Percentiles rank a stretch among this genome's conserved stretches.
Evolutionary conservation across 37 sponge, comb jelly and placozoan genomes (phyloP).

Genomic region (Hexactinellida sp.): DNA sequence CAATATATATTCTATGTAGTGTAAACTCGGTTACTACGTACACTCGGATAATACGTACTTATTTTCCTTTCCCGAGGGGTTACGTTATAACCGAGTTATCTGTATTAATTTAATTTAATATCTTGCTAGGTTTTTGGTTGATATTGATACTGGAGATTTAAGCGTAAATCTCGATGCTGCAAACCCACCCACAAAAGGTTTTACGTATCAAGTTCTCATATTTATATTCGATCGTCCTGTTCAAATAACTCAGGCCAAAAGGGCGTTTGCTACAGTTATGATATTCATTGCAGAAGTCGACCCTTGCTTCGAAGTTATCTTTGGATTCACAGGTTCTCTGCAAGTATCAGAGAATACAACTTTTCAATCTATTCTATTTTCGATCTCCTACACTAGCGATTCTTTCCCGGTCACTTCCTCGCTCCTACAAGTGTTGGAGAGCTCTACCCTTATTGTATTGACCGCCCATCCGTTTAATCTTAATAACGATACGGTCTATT

Average conservation of each 20-base stretch:
- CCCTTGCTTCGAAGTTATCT: background rate
- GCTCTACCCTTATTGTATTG: background rate
- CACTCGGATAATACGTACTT: too few relatives aligned
- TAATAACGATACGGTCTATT: background rate
- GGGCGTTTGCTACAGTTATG: background rate
- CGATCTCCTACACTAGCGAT: background rate
- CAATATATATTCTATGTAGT: too few relatives aligned
- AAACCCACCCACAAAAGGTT: background rate
- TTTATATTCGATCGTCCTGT: background rate
- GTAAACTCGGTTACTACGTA: too few relatives aligned
- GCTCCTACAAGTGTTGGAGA: background rate
- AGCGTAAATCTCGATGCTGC: background rate
- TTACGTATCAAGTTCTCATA: background rate
- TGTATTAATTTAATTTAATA: too few relatives aligned
- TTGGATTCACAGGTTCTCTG: background rate
- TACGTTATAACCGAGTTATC: too few relatives aligned
- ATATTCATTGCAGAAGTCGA: background rate
- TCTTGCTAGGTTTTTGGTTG: background rate
- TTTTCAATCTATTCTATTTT: background rate
- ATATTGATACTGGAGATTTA: background rate
- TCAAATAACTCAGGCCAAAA: background rate
- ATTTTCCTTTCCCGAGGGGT: too few relatives aligned
- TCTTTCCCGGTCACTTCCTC: background rate
- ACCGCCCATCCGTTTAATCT: background rate
- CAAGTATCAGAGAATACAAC: background rate